phyloP scores from a whole-genome alignment of 2,888 invertebrate genomes.

The Phaonia tiefii region DNA sequence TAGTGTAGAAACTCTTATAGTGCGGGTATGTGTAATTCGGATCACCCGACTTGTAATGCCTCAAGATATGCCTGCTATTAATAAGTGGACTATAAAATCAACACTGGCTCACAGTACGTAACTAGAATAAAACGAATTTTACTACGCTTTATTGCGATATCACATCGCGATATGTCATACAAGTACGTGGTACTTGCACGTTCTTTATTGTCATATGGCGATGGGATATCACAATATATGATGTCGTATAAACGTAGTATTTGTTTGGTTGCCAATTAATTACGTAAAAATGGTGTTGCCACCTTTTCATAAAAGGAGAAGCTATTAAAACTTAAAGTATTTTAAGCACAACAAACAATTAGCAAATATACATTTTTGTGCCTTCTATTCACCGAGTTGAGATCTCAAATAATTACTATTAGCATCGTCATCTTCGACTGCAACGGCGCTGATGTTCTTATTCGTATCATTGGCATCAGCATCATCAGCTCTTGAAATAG shows the following conservation, averaged over 20 bases:
- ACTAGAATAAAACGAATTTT: background rate
- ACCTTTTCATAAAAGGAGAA: conserved; percentile 3
- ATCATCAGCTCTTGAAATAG: conserved; percentile 11
- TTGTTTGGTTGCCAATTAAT: conserved; percentile 13
- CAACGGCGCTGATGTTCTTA: background rate
- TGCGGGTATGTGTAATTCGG: no score
- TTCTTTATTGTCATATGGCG: no score
- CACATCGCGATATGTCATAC: background rate
- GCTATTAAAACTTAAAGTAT: background rate
- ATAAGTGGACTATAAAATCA: conserved; percentile 28
- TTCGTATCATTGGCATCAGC: background rate
- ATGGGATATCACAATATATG: conserved; percentile 1
- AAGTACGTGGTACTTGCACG: background rate
- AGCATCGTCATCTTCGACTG: background rate
- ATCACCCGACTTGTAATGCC: no score
- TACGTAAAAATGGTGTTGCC: conserved; percentile 32
- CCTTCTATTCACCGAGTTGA: conserved; percentile 8
- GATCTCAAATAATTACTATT: background rate
- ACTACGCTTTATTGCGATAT: background rate
- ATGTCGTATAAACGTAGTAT: conserved; percentile 4
- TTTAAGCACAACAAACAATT: conserved; percentile 30
- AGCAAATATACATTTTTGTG: background rate
- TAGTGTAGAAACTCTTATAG: no score
- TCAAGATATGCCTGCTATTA: background rate
- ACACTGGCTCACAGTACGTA: conserved; percentile 1